Percentiles rank a stretch among this genome's conserved stretches.
Evolutionary conservation across 1,140 invertebrate species (phyloP).

Genomic region (Drosophila ficusphila): DNA sequence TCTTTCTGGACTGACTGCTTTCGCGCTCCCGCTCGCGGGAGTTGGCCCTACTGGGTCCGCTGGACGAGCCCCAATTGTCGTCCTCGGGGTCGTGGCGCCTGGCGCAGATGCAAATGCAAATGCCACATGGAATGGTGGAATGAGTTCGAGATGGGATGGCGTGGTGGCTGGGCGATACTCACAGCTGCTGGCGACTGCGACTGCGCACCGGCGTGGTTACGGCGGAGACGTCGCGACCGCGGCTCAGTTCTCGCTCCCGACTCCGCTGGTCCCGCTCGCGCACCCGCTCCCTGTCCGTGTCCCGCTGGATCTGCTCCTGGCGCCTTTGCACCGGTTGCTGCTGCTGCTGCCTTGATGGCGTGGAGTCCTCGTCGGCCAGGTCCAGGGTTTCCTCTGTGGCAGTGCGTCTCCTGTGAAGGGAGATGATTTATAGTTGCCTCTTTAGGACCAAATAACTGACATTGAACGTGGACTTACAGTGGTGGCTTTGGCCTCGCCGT

Average conservation of each 20-base stretch:
- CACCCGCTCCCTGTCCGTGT: conserved; percentile 49
- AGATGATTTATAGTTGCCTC: no score
- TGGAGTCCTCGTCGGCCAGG: conserved; percentile 67
- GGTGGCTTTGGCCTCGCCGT: conserved; percentile 48
- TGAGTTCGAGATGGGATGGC: conserved; percentile 23
- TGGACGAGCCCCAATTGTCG: conserved; percentile 81
- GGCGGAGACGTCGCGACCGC: conserved; percentile 55
- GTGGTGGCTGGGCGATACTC: conserved; percentile 48
- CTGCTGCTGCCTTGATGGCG: conserved; percentile 50
- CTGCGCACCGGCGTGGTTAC: conserved; percentile 66
- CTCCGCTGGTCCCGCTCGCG: conserved; percentile 62
- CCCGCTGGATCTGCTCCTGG: conserved; percentile 48
- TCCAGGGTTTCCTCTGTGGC: conserved; percentile 78
- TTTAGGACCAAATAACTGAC: no score
- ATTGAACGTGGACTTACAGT: conserved; percentile 53
- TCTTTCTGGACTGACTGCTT: conserved; percentile 66
- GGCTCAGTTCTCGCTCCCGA: conserved; percentile 66
- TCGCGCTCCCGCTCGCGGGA: conserved; percentile 71
- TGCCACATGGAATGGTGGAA: conserved; percentile 25
- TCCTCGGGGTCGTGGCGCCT: conserved; percentile 69
- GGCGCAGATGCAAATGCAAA: conserved; percentile 7
- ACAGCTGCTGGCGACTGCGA: conserved; percentile 72
- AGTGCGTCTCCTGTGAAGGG: conserved; percentile 57
- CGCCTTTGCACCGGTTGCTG: conserved; percentile 36
- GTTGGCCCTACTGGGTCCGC: conserved; percentile 72